Evolutionary conservation across 2,888 invertebrate species (phyloP).

Genomic region (Spodoptera exigua): DNA sequence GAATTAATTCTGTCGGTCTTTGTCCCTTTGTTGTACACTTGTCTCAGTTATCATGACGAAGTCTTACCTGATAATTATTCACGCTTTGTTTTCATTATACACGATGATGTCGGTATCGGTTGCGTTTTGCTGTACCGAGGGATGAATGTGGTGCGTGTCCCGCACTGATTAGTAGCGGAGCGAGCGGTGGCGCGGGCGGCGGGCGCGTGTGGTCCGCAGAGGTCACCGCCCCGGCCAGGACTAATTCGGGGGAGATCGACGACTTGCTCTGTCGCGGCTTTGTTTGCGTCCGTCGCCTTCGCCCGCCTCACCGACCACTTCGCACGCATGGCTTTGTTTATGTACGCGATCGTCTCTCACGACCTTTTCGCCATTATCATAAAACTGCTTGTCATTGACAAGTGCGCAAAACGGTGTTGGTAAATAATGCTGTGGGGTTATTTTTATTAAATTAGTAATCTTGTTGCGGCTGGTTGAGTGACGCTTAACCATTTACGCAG

Average conservation of each 20-base stretch:
- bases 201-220: slow-evolving; percentile 69
- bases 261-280: slow-evolving; percentile 83
- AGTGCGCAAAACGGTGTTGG: slow-evolving; percentile 45
- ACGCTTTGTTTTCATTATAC: slow-evolving; percentile 49
- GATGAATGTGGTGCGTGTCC: slow-evolving; percentile 36
- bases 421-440: slow-evolving; percentile 48
- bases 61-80: slow-evolving; percentile 52
- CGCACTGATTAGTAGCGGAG: slow-evolving; percentile 56
- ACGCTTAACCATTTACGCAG: slow-evolving; percentile 49
- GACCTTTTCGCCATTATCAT: slow-evolving; percentile 65
- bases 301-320: slow-evolving; percentile 62
- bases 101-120: slow-evolving; percentile 24
- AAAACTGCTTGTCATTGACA: slow-evolving; percentile 58
- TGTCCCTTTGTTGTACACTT: slow-evolving; percentile 63
- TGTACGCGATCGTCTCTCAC: slow-evolving; percentile 59
- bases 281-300: slow-evolving; percentile 79
- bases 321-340: slow-evolving; percentile 75
- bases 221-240: slow-evolving; percentile 88
- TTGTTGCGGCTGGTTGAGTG: slow-evolving; percentile 20
- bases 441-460: slow-evolving; percentile 44
- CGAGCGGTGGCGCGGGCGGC: slow-evolving; percentile 58
- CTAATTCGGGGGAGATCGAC: slow-evolving; percentile 89
- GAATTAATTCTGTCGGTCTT: slow-evolving; percentile 62
- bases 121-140: slow-evolving; percentile 33
- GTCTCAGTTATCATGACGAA: slow-evolving; percentile 53